phyloP scores from a whole-genome alignment of 2,113 vertebrate species.

The Labeo rohita region DNA sequence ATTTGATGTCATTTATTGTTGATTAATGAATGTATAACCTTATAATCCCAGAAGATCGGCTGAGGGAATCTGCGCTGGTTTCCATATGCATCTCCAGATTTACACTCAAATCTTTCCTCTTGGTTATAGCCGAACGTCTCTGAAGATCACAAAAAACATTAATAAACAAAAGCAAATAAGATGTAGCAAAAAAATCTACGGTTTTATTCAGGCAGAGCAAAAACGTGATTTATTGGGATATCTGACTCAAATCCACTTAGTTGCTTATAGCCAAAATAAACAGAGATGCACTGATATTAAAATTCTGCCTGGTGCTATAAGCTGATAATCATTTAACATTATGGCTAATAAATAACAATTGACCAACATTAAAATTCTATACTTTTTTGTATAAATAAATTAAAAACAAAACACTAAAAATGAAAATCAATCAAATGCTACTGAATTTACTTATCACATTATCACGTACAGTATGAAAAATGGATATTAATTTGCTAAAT shows the following conservation, averaged over 20 bases:
- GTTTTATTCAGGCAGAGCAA: neutral
- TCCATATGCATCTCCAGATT: constrained; percentile 89
- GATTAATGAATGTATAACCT: constrained; percentile 75
- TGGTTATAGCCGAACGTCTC: constrained; percentile 91
- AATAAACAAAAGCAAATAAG: neutral
- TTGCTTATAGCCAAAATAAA: neutral
- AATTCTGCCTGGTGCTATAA: neutral
- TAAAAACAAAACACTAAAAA: neutral
- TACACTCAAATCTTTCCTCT: constrained; percentile 91
- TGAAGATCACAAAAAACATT: constrained; percentile 61
- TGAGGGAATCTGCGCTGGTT: constrained; percentile 89
- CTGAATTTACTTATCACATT: neutral
- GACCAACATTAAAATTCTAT: neutral
- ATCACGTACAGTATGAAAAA: neutral
- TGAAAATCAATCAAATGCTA: neutral
- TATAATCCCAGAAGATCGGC: constrained; percentile 93
- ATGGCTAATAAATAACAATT: neutral
- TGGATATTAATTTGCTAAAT: neutral
- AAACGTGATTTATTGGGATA: neutral
- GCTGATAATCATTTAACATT: neutral
- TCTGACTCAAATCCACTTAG: neutral
- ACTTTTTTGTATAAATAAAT: neutral
- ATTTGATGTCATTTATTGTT: neutral
- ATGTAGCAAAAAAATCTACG: neutral
- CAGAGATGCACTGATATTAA: neutral